phyloP scores from a whole-genome alignment of 2,797 vertebrate species.

The Alcedo quadribrachys region DNA sequence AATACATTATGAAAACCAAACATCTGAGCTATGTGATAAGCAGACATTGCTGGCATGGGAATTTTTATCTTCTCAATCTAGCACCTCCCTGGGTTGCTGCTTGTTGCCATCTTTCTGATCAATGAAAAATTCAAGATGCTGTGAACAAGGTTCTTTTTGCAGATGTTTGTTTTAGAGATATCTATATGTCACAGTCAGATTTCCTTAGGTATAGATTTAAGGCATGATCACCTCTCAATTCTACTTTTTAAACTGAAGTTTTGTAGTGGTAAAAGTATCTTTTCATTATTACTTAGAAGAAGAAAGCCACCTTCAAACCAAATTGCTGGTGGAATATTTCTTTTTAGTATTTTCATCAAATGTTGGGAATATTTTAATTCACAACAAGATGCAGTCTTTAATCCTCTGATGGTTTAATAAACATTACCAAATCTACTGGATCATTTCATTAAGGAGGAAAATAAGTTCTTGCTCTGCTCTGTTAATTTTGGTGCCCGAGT shows the following conservation, averaged over 20 bases:
- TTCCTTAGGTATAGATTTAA: not conserved
- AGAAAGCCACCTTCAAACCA: not conserved
- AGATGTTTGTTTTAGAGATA: not conserved
- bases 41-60: not conserved
- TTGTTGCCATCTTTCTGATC: not conserved
- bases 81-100: not conserved
- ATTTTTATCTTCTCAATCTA: not conserved
- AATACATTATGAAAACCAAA: not conserved
- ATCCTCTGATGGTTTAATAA: not conserved
- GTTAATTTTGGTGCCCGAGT: not conserved
- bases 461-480: not conserved
- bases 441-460: not conserved
- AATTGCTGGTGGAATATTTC: not conserved
- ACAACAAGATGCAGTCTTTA: not conserved
- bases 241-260: not conserved
- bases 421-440: not conserved
- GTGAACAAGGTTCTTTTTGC: not conserved
- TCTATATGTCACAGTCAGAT: not conserved
- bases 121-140: not conserved
- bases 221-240: not conserved
- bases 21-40: not conserved
- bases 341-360: not conserved
- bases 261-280: not conserved
- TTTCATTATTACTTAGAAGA: not conserved
- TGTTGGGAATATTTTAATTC: not conserved